Evolutionary conservation across 2,888 invertebrate genomes (phyloP).

Genomic region (Strigamia maritima): DNA sequence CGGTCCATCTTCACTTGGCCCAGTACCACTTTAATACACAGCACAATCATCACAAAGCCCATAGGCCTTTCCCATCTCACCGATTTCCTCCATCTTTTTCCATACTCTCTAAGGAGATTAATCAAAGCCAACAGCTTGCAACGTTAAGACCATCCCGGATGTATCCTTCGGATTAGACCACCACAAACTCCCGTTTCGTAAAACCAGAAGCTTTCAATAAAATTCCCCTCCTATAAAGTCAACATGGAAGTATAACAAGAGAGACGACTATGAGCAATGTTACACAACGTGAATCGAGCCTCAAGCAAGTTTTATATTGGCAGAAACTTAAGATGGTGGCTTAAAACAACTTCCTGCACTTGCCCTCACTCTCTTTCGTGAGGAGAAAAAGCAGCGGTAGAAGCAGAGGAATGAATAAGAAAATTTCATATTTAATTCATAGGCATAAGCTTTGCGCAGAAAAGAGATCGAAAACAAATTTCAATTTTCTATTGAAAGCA

Average conservation of each 20-base stretch:
- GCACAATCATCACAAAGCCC: slow-evolving; percentile 17
- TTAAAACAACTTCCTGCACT: slow-evolving; percentile 27
- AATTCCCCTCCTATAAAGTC: slow-evolving; percentile 29
- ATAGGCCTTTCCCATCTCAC: slow-evolving; percentile 20
- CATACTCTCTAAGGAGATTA: slow-evolving; percentile 25
- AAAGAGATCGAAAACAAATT: slow-evolving; percentile 27
- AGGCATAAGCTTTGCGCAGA: slow-evolving; percentile 17
- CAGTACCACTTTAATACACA: slow-evolving; percentile 13
- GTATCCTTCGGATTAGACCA: slow-evolving; percentile 27
- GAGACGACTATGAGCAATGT: slow-evolving; percentile 11
- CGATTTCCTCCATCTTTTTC: slow-evolving; percentile 6
- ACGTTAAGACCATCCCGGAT: slow-evolving; percentile 20
- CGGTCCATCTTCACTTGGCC: slow-evolving; percentile 4
- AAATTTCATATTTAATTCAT: slow-evolving; percentile 29
- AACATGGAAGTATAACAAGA: slow-evolving; percentile 26
- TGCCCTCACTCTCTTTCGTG: neutral
- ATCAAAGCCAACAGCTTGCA: slow-evolving; percentile 26
- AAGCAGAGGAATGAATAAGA: slow-evolving; percentile 18
- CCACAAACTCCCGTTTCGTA: slow-evolving; percentile 24
- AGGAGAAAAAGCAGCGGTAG: neutral
- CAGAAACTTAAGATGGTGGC: slow-evolving; percentile 6
- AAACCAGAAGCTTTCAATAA: slow-evolving; percentile 29
- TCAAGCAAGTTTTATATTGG: slow-evolving; percentile 17
- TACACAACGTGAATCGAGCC: slow-evolving; percentile 20
- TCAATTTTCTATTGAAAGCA: slow-evolving; percentile 17